Conservation (phyloP, 2,888 invertebrate genomes). For the Cactoblastis cactorum region DNA sequence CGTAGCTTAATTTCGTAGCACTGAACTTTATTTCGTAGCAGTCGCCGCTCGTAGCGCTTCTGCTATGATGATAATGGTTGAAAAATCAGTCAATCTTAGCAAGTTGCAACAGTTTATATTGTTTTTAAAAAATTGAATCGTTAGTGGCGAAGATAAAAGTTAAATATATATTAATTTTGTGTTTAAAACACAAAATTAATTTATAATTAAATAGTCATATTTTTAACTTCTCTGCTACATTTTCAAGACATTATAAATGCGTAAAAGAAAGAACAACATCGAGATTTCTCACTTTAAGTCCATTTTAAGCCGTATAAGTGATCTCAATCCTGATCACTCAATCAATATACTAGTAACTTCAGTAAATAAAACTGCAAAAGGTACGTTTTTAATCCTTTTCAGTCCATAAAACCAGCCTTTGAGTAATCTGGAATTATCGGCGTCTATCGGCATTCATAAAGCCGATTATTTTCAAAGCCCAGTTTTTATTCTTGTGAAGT, state of each 20-base stretch:
- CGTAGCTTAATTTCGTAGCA: not conserved
- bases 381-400: conserved; percentile 32
- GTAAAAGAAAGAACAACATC: not conserved
- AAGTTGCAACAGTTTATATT: too few species aligned
- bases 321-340: not conserved
- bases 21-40: not conserved
- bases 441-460: too few species aligned
- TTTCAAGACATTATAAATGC: too few species aligned
- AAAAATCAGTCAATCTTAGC: too few species aligned
- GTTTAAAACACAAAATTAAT: too few species aligned
- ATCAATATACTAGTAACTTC: not conserved
- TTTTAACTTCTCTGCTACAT: too few species aligned
- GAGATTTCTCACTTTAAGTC: not conserved
- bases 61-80: too few species aligned
- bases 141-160: too few species aligned
- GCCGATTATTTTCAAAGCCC: conserved; percentile 43
- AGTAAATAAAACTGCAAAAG: not conserved
- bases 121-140: too few species aligned
- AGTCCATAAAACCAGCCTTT: conserved; percentile 34
- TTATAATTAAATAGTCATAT: too few species aligned
- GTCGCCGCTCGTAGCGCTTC: not conserved
- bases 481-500: too few species aligned
- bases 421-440: conserved; percentile 45
- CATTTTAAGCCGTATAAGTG: not conserved
- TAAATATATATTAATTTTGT: too few species aligned